These are phyloP conservation scores for Macrotis lagotis DNA, from an alignment of 2,113 vertebrate genomes.

Conservation along the genomic window DNA sequence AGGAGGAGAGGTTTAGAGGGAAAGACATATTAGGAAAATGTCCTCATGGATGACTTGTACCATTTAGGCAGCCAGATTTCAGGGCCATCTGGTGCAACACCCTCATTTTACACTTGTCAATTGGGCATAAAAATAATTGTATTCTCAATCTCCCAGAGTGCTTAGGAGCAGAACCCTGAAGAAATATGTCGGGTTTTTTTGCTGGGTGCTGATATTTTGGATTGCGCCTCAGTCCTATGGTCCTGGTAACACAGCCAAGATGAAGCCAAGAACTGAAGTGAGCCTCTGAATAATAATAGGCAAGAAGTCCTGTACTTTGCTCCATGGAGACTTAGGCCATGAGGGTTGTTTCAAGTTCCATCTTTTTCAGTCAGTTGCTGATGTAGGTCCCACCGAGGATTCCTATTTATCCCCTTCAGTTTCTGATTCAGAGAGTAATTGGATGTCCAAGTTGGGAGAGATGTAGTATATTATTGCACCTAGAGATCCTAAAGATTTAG, in stretches of 20 bases:
- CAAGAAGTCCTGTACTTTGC: background rate
- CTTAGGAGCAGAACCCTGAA: background rate
- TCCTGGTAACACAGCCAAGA: conserved; percentile 14
- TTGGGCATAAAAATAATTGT: background rate
- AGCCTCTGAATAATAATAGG: background rate
- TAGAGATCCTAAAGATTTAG: too few relatives aligned
- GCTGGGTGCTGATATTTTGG: background rate
- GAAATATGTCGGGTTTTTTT: background rate
- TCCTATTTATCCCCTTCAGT: background rate
- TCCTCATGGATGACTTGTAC: background rate
- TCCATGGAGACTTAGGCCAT: background rate
- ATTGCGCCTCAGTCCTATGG: background rate
- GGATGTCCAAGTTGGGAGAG: background rate
- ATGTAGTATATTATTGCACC: too few relatives aligned
- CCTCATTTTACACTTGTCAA: background rate
- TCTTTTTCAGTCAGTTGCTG: background rate
- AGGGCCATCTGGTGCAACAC: background rate
- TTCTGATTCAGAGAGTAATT: background rate
- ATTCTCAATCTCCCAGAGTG: background rate
- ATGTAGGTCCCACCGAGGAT: background rate
- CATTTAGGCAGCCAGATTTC: background rate
- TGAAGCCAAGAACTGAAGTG: conserved; percentile 13
- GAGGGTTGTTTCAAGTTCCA: background rate
- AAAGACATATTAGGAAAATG: background rate
- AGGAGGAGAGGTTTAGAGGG: background rate